Base-by-base conservation (phyloP, 2,797 vertebrate genomes). In the Pipistrellus kuhlii region DNA sequence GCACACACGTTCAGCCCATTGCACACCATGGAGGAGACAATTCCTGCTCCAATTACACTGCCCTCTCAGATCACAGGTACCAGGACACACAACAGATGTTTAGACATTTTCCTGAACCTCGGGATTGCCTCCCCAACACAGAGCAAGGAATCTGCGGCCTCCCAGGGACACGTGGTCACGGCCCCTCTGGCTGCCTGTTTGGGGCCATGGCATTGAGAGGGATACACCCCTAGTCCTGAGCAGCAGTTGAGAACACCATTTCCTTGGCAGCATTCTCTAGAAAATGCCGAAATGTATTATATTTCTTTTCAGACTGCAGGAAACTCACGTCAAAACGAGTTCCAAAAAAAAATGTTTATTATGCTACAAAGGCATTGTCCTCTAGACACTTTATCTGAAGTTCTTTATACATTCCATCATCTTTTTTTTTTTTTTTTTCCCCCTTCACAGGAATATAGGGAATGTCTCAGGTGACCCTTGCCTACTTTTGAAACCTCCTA, bases 301-400 rank as follows among this genome's bases (percentile, higher is more conserved):
- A 72, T 83, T 88, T 90, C 89, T 95, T 96, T 81, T 97, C 97
- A 96, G 75, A 96, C 83, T 76, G 95, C 59, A 97, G 97, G 97
- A 97, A 98, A 97, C 94, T 95, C 96, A 46, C 91, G 89, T 92
- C 88, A 75, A 68, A 96, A 96, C 90, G 92, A 96, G 96, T 96
- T 95, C 93, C 73, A 92, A 97, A 98, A 98, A 51, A 51, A 98
- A 97, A 96, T 85, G 96, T 98, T 98, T 98, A 98, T 98, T 98
- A 98, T 96, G 96, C 96, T 97, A 97, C 97, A 98, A 97, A 97
- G 94, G 86, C 93, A 97, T 96, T 96, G 77, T 97, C 97, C 97
- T 97, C 87, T 96, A 38, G 96, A 97, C 97, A 95, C 96, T 84
- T 62, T 81, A 71, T 76, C 82, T 64, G 66, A 90, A 82, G 46